A percentile compares a stretch with the other conserved stretches of the same genome.
phyloP scores from a whole-genome alignment of 92 coral and sea anemone species.

The Isaurus tuberculatus region DNA sequence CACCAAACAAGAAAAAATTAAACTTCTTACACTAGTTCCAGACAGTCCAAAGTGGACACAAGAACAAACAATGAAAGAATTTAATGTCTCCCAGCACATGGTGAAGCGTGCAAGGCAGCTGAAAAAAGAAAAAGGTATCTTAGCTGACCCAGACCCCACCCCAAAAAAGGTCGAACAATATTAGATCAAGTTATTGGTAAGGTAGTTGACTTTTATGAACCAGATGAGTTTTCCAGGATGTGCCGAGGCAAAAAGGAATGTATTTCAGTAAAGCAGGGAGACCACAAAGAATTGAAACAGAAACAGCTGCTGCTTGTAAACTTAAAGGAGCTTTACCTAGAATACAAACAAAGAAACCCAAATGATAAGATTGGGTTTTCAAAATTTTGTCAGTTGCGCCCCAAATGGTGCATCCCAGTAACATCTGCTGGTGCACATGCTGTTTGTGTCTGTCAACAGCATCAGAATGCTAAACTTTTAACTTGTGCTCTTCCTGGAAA shows the following conservation, averaged over 20 bases:
- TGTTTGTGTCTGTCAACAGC: too few species aligned
- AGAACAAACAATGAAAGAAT: background rate
- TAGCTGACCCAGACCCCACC: slow-evolving; percentile 10
- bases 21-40: background rate
- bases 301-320: background rate
- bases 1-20: background rate
- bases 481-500: slow-evolving; percentile 38
- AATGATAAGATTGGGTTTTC: slow-evolving; percentile 7
- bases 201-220: background rate
- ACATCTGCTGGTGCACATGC: background rate
- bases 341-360: background rate
- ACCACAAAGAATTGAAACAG: background rate
- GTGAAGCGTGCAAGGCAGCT: slow-evolving; percentile 1
- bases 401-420: too few species aligned
- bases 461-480: too few species aligned
- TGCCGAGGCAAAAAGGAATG: slow-evolving; percentile 6
- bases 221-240: slow-evolving; percentile 4
- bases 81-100: background rate
- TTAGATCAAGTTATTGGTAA: background rate
- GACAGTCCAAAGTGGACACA: slow-evolving; percentile 5
- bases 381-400: too few species aligned
- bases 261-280: background rate
- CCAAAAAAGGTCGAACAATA: background rate
- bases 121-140: background rate
- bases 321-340: background rate